Conservation (phyloP, 2,113 vertebrate species). For the Rhinichthys klamathensis region DNA sequence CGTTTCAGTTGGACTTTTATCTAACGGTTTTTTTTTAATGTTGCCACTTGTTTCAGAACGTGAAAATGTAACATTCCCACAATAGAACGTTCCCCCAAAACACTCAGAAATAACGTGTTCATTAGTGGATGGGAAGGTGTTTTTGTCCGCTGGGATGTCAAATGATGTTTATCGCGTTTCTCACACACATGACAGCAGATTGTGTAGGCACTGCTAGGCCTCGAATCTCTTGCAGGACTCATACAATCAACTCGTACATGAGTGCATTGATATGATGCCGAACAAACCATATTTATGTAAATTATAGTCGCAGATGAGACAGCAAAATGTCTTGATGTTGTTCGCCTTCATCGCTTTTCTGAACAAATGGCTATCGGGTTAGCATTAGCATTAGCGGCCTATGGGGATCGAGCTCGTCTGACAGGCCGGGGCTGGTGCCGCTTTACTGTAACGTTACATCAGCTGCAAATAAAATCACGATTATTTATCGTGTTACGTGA, state of each 20-base stretch:
- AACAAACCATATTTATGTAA: accelerated
- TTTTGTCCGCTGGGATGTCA: too few species aligned
- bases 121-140: too few species aligned
- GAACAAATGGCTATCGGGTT: constrained; percentile 24
- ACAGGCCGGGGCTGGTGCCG: not conserved
- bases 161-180: too few species aligned
- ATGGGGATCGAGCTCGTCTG: not conserved
- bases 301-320: not conserved
- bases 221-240: not conserved
- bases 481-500: not conserved
- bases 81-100: too few species aligned
- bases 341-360: constrained; percentile 4
- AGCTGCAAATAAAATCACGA: not conserved
- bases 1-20: too few species aligned
- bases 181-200: not conserved
- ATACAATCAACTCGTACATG: not conserved
- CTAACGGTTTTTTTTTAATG: too few species aligned
- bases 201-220: not conserved
- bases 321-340: constrained; percentile 32
- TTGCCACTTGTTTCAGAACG: too few species aligned
- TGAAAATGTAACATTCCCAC: too few species aligned
- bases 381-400: constrained; percentile 40
- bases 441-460: not conserved
- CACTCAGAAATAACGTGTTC: too few species aligned
- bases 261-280: not conserved